A percentile compares a stretch with the other conserved stretches of the same genome.
Evolutionary conservation across 2,888 invertebrate species (phyloP).

Genomic region (Lottia scabra): DNA sequence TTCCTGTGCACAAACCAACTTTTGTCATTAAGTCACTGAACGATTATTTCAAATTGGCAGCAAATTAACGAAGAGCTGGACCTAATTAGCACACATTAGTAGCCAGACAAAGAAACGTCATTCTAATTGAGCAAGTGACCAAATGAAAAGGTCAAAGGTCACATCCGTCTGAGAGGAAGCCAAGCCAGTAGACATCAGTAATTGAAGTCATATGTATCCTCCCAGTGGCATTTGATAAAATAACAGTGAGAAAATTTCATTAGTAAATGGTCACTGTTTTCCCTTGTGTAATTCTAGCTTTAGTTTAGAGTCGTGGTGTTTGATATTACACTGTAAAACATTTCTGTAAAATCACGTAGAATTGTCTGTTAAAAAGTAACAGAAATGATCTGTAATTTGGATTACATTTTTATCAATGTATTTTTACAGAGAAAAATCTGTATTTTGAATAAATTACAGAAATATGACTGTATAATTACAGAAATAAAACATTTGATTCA

Average conservation of each 20-base stretch:
- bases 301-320: too few relatives aligned
- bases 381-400: too few relatives aligned
- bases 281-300: background rate
- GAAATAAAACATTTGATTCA: too few relatives aligned
- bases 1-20: background rate
- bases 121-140: background rate
- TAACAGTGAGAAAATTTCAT: background rate
- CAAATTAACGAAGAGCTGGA: background rate
- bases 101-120: background rate
- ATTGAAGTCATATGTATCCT: background rate
- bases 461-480: too few relatives aligned
- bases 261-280: constrained; percentile 3
- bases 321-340: too few relatives aligned
- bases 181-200: background rate
- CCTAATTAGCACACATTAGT: background rate
- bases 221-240: background rate
- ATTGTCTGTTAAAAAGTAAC: too few relatives aligned
- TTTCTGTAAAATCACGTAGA: too few relatives aligned
- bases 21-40: background rate
- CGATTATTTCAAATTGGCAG: background rate
- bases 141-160: background rate
- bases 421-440: too few relatives aligned
- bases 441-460: too few relatives aligned
- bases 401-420: too few relatives aligned
- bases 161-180: background rate